Base-by-base conservation (phyloP, 2,797 vertebrate species). In the Lycodopsis pacificus region DNA sequence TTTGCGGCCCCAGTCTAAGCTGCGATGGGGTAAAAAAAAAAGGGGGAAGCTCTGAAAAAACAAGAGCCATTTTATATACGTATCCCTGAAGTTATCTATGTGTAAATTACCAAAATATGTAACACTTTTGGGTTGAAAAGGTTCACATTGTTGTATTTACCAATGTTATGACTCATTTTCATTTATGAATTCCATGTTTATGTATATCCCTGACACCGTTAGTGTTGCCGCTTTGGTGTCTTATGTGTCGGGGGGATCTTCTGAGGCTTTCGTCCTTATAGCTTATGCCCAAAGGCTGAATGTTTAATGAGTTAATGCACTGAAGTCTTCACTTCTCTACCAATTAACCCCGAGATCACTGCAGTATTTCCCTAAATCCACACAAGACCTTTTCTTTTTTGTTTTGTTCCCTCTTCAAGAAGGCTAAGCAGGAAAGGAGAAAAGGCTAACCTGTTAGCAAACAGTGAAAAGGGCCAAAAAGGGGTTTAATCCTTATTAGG, bases 371-470 rank as follows among this genome's bases (percentile, higher is more conserved):
- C 95, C 95, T 98, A 98, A 98, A 98, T 96, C 96, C 96, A 97
- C 96, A 97, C 93, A 96, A 95, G 95, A 95, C 96, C 71, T 84
- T 87, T 32, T 27, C 27, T 27, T 32, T 32, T 86, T 96, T 96
- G 80, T 88, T 86, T 96, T 96, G 95, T 97, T 95, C 95, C 91
- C 91, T 95, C 96, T 96, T 93, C 84, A 92, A 97, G 92, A 96
- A 96, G 95, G 95, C 96, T 97, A 96, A 97, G 96, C 95, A 96
- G 94, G 95, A 54, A 94, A 95, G 95, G 95, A 96, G 95, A 97
- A 97, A 98, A 97, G 96, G 96, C 97, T 97, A 99, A 98, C 97
- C 97, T 96, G 96, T 97, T 97, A 96, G 96, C 97, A 97, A 97
- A 97, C 96, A 95, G 90, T 95, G 96, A 86, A 93, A 92, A 86